Conservation (phyloP, 1,140 invertebrate species). For the Microplitis demolitor region DNA sequence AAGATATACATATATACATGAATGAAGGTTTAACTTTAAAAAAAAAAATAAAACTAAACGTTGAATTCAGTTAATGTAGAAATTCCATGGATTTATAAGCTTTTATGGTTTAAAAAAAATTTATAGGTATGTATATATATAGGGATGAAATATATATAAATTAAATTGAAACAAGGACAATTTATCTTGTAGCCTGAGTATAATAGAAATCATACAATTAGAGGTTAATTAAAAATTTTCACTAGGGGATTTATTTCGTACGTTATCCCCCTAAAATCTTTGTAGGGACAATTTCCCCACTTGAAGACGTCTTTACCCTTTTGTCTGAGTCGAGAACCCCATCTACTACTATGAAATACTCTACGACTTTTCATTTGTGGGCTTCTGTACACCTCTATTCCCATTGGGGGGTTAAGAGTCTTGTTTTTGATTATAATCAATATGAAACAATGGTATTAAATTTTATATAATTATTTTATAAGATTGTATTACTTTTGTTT, state of each 20-base stretch:
- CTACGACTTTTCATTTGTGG: not conserved
- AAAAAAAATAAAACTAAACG: not conserved
- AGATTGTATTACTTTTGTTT: no score
- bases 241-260: conserved; percentile 9
- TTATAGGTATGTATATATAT: no score
- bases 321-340: not conserved
- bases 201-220: conserved; percentile 16
- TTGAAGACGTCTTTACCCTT: conserved; percentile 15
- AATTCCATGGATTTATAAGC: not conserved
- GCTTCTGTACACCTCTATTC: not conserved
- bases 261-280: conserved; percentile 14
- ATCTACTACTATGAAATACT: not conserved
- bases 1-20: not conserved
- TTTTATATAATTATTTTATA: not conserved
- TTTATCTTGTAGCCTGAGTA: not conserved
- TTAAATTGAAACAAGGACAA: not conserved
- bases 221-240: conserved; percentile 15
- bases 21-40: not conserved
- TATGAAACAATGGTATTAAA: not conserved
- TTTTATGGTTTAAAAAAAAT: not conserved
- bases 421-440: conserved; percentile 15
- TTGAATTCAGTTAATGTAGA: no score
- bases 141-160: no score
- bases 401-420: conserved; percentile 1
- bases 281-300: conserved; percentile 1